These are phyloP conservation scores for Alectura lathami DNA, from an alignment of 2,113 vertebrate species.

Conservation along the genomic window DNA sequence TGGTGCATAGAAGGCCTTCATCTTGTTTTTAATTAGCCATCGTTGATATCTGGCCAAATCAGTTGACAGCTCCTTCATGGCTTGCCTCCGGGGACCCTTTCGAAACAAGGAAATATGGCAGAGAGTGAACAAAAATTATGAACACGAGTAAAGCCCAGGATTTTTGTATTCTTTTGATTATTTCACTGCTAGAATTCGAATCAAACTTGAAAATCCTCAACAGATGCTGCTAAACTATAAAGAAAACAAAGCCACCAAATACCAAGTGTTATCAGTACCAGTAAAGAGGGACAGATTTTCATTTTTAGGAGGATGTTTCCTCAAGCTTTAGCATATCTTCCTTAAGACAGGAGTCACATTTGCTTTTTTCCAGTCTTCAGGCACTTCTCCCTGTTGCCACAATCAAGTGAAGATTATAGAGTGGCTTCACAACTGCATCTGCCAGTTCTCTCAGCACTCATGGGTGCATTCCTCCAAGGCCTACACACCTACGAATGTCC, in stretches of 20 bases:
- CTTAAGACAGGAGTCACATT: too few relatives aligned
- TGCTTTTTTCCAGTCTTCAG: too few relatives aligned
- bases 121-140: neutral
- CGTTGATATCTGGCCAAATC: conserved; percentile 91
- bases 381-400: too few relatives aligned
- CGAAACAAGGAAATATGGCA: neutral
- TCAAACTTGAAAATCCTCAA: neutral
- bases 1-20: conserved; percentile 93
- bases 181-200: neutral
- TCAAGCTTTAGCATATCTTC: neutral
- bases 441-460: too few relatives aligned
- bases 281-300: neutral
- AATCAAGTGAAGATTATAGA: too few relatives aligned
- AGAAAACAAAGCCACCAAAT: neutral
- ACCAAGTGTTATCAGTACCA: neutral
- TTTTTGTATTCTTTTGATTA: neutral
- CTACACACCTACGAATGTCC: too few relatives aligned
- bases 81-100: conserved; percentile 91
- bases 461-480: too few relatives aligned
- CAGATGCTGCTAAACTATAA: neutral
- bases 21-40: conserved; percentile 94
- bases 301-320: neutral
- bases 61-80: conserved; percentile 89
- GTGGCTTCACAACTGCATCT: too few relatives aligned
- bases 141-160: neutral